These are phyloP conservation scores for Aeoliscus strigatus DNA, from an alignment of 2,797 vertebrate species.

Conservation along the genomic window DNA sequence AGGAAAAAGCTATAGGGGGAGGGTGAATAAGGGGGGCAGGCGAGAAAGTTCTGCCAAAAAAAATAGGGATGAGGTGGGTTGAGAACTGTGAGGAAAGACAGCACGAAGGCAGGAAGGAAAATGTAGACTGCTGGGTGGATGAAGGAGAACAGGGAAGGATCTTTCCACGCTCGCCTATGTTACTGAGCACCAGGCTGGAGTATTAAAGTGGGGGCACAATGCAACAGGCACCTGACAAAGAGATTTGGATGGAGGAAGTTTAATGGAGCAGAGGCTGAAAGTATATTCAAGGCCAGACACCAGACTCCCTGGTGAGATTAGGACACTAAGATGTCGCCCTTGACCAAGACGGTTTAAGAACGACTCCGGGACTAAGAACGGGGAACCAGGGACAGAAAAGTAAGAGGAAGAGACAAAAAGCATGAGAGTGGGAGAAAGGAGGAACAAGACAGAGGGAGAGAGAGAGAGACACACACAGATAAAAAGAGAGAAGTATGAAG, in stretches of 20 bases:
- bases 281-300: constrained; percentile 39
- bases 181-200: constrained; percentile 9
- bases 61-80: constrained; percentile 42
- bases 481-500: constrained; percentile 67
- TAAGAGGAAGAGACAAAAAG: constrained; percentile 47
- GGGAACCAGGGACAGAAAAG: constrained; percentile 40
- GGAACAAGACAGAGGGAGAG: constrained; percentile 13
- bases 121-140: constrained; percentile 26
- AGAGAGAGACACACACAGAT: constrained; percentile 18
- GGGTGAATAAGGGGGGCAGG: constrained; percentile 27
- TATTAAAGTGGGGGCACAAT: constrained; percentile 25
- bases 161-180: constrained; percentile 20
- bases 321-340: constrained; percentile 51
- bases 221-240: constrained; percentile 41
- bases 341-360: constrained; percentile 51
- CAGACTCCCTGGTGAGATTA: constrained; percentile 44
- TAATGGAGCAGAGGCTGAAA: constrained; percentile 26
- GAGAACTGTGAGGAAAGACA: constrained; percentile 31
- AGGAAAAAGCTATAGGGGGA: constrained; percentile 50
- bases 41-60: constrained; percentile 35
- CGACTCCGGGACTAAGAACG: constrained; percentile 40
- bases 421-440: constrained; percentile 47
- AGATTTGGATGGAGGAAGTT: constrained; percentile 33
- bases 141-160: constrained; percentile 11
- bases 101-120: constrained; percentile 27